Evolutionary conservation across 2,888 invertebrate species (phyloP), one percentile per base, ranked within the genome.

Genomic region (Proisotoma minuta): DNA sequence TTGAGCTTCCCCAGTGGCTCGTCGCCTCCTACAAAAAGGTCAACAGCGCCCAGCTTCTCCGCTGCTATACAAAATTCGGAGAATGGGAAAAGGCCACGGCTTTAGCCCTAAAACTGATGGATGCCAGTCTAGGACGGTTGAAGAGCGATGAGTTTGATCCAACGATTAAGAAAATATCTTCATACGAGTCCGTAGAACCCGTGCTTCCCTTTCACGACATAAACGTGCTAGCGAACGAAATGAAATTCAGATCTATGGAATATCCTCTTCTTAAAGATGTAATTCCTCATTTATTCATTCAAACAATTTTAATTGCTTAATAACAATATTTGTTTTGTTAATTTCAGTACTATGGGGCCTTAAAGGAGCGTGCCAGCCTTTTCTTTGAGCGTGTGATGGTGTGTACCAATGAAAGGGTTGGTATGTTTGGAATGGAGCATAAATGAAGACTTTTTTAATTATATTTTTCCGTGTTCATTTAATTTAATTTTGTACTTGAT

Each of bases 11-110:
- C 0, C 66, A 67, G 39, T 73, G 73, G 73, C 59, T 73, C 0
- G 28, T 71, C 1, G 70, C 70, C 12, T 69, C 71, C 23, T 73
- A 71, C 60, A 71, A 72, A 70, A 68, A 66, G 52, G 59, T 69
- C 8, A 72, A 73, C 47, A 40, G 43, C 1, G 28, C 63, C 18
- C 66, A 73, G 57, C 50, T 73, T 3, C 60, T 73, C 10, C 53
- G 59, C n/a, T 73, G 72, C 48, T 72, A 63, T 50, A 53, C 70
- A 50, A 57, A 58, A 3, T 73, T 63, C 53, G 72, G 71, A 8
- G 65, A 59, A 12, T 73, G 70, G 70, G 68, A 71, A 28, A 68
- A 71, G 43, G 72, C 68, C 3, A 65, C 68, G 1, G 53, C 64
- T 22, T 47, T 73, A n/a, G 57, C 68, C 2, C 8, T 65, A 2